Percentiles rank a stretch among this genome's conserved stretches.
phyloP scores from a whole-genome alignment of 2,113 vertebrate species.

The Xiphorhynchus elegans region DNA sequence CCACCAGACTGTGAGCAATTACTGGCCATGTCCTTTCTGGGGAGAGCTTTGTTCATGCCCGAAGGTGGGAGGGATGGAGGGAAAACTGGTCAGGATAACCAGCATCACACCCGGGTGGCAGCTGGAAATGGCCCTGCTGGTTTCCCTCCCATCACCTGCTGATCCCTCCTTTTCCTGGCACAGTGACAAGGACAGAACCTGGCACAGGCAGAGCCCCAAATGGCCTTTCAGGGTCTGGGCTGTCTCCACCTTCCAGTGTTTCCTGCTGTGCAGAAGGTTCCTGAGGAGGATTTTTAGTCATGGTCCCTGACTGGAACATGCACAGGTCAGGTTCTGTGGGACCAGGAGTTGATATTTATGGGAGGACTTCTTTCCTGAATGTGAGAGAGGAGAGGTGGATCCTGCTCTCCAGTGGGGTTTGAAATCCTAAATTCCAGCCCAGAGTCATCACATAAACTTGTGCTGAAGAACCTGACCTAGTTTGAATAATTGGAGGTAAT shows the following conservation, averaged over 20 bases:
- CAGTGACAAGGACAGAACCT: not conserved
- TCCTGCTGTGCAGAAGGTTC: not conserved
- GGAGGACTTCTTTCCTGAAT: not conserved
- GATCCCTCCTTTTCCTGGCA: not conserved
- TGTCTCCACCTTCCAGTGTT: not conserved
- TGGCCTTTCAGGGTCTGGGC: not conserved
- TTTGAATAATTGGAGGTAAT: slow-evolving; percentile 49
- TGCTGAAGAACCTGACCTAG: slow-evolving; percentile 50
- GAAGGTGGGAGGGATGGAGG: not conserved
- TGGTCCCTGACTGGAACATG: not conserved
- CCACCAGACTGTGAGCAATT: not conserved
- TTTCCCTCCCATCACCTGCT: not conserved
- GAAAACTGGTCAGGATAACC: not conserved
- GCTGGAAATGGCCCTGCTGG: not conserved
- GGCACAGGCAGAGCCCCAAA: not conserved
- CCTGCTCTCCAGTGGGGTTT: not conserved
- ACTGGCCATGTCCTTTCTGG: not conserved
- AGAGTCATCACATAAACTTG: slow-evolving; percentile 8
- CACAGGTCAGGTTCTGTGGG: not conserved
- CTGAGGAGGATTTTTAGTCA: not conserved
- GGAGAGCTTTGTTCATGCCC: not conserved
- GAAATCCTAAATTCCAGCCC: not conserved
- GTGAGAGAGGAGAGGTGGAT: not conserved
- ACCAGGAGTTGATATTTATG: not conserved
- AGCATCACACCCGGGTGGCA: accelerated